Evolutionary conservation across 2,888 invertebrate genomes (phyloP), one percentile per base, ranked within the genome.

Genomic region (Dascillus cervinus): DNA sequence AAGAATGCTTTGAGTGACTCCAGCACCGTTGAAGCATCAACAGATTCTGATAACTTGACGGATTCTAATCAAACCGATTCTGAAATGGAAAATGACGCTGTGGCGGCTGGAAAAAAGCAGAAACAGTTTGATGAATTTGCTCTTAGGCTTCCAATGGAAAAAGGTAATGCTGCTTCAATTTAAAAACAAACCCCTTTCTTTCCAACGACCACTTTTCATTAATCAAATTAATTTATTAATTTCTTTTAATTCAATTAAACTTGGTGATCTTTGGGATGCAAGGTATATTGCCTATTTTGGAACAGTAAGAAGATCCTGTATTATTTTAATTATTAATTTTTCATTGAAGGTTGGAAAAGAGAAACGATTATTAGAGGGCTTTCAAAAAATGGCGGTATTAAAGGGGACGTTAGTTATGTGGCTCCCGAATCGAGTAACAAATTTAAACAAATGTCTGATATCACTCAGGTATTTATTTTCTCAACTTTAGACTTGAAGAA

Each of bases 331-430:
- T 24, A 12, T 11, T 11, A 9, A 11, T n/a, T 10, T 4, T 10
- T 23, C 9, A 1, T 23, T 23, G 3, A 3, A 66, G 92, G 91
- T 37, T 95, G 95, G 95, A 84, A 85, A 52, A 72, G 95, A n/a
- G 86, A 91, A 60, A 94, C 94, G 0, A 75, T 89, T 31, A 89
- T 95, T 52, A 79, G 83, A 42, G 87, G 88, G 3, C 73, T 94
- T 4, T 89, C 88, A 3, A 81, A 85, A 46, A 83, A 79, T 52
- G 91, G 92, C 20, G 81, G 84, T 42, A 81, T 88, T 43, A 82
- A 85, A 47, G 94, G 96, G n/a, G 95, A 96, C 56, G 95, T 97
- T 24, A 77, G 81, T 34, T 97, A 97, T 65, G 79, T 80, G 42
- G 75, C 82, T 5, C 81, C 82, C 0, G 79, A 78, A 41, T 62